These are phyloP conservation scores for Crax fasciolata DNA, from an alignment of 2,797 vertebrate species.

Conservation along the genomic window DNA sequence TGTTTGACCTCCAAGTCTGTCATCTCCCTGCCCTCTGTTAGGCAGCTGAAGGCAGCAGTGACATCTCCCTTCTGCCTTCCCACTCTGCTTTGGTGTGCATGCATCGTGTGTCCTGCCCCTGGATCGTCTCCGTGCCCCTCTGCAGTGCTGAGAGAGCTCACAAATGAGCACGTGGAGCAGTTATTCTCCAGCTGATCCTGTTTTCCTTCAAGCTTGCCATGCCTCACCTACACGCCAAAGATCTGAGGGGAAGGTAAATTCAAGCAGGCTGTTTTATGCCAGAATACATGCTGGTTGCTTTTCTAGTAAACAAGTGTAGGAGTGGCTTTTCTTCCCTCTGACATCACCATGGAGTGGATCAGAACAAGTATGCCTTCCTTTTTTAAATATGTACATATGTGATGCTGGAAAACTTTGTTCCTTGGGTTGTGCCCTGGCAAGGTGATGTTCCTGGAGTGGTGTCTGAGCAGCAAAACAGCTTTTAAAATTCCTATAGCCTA, in stretches of 20 bases:
- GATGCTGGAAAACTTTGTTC: background rate
- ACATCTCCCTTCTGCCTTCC: background rate
- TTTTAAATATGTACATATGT: background rate
- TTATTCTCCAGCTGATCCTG: background rate
- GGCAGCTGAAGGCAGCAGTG: background rate
- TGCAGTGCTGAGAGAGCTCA: background rate
- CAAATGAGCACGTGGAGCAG: background rate
- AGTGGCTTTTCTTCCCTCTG: background rate
- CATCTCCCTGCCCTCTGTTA: background rate
- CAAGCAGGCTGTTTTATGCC: background rate
- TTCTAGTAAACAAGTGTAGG: background rate
- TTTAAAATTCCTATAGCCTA: background rate
- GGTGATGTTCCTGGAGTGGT: background rate
- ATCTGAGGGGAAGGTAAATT: background rate
- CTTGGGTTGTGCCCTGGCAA: background rate
- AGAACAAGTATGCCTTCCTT: background rate
- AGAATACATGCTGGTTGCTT: background rate
- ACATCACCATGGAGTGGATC: background rate
- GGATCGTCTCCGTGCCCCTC: background rate
- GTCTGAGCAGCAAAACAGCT: background rate
- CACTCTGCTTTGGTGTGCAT: background rate
- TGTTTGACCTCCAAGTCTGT: background rate
- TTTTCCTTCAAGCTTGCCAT: background rate
- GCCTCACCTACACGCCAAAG: background rate
- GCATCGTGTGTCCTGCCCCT: background rate